Conservation (phyloP, 1,140 invertebrate species). For the Colletes gigas region DNA sequence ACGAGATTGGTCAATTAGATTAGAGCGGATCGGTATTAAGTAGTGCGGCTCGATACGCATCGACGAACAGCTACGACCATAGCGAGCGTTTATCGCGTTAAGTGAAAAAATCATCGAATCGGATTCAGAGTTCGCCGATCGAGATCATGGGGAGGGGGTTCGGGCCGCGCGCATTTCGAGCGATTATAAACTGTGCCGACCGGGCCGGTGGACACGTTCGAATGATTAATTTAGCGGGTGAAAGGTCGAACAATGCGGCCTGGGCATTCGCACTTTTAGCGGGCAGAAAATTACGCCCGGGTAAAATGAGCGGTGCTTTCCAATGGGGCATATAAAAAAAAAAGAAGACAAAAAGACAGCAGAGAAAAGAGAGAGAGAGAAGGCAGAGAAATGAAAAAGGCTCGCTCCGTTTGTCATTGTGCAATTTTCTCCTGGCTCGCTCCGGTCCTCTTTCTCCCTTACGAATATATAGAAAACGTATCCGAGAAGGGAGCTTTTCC, state of each 20-base stretch:
- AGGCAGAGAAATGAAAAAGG: slow-evolving; percentile 24
- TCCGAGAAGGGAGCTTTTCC: too few species aligned
- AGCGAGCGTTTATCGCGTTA: background rate
- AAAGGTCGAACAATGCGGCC: slow-evolving; percentile 13
- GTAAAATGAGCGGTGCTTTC: slow-evolving; percentile 25
- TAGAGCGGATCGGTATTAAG: slow-evolving; percentile 5
- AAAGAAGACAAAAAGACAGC: background rate
- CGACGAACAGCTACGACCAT: background rate
- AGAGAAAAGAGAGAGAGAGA: background rate
- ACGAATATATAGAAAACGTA: background rate
- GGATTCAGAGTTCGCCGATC: slow-evolving; percentile 2
- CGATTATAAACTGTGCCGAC: slow-evolving; percentile 14
- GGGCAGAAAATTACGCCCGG: slow-evolving; percentile 23
- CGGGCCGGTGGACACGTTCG: background rate
- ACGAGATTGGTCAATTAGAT: slow-evolving; percentile 9
- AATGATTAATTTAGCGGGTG: slow-evolving; percentile 26
- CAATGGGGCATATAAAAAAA: slow-evolving; percentile 16
- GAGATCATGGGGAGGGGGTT: background rate
- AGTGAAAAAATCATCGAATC: slow-evolving; percentile 26
- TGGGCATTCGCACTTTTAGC: slow-evolving; percentile 21
- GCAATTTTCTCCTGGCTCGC: slow-evolving; percentile 14
- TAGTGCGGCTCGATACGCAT: slow-evolving; percentile 5
- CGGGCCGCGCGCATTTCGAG: background rate
- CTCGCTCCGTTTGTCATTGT: background rate
- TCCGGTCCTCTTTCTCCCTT: slow-evolving; percentile 1